Base-by-base conservation (phyloP, 2,888 invertebrate genomes). In the Ennomos quercinarius region DNA sequence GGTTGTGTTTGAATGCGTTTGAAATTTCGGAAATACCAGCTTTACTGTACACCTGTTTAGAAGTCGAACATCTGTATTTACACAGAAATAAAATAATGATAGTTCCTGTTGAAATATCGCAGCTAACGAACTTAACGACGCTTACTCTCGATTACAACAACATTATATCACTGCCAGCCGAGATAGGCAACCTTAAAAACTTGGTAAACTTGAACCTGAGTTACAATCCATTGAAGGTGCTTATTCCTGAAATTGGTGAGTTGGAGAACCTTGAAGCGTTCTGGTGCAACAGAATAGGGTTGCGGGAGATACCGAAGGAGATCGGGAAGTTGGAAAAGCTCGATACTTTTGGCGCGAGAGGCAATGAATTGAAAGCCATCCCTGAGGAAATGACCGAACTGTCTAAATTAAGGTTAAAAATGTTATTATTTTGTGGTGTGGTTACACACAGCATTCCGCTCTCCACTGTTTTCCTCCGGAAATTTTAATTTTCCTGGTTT, bases 131-230 rank as follows among this genome's bases (percentile, higher is more conserved):
- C 64, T 79, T 95, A 35, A 94, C 94, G 50, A 93, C 94, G 13
- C 84, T 95, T 58, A 94, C 95, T 6, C 76, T 95, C 71, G 95
- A 95, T 75, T 95, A 95, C 76, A 95, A 95, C 77, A 93, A 93
- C 62, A 86, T 95, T 60, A 89, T 85, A 61, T 86, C 87, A 13
- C 92, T 95, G 74, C 95, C 95, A 0, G 70, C 87, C n/a, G 93
- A 93, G 66, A 89, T 95, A 66, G 93, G 93, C 43, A 86, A 92
- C 64, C 81, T 95, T 68, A 93, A 93, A 69, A 93, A 93, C 60
- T 84, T 95, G 42, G 93, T 94, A 43, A 93, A 93, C 68, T 83
- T 95, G 55, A 95, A 95, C 74, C 79, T 95, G 44, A 95, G 95
- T 78, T 95, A 95, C 71, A 95, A 95, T 79, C 94, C 94, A 9